Evolutionary conservation across 35 echinoderm and acorn worm genomes (phyloP).

Genomic region (Diadema setosum): DNA sequence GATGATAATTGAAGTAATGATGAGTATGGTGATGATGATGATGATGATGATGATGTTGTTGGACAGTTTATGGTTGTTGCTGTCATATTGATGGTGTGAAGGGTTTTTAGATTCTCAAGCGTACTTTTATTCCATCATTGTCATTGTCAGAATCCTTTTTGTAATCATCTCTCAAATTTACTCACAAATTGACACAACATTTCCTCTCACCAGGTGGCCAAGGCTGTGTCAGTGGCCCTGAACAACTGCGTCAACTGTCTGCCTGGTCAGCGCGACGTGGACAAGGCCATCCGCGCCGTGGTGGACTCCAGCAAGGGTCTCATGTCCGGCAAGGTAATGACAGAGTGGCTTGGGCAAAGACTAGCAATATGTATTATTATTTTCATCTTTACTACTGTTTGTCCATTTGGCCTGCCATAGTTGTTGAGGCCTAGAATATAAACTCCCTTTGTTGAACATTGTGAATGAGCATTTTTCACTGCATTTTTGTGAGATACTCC

Average conservation of each 20-base stretch:
- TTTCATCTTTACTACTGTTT: background rate
- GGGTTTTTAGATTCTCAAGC: no score
- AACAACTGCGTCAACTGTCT: constrained; percentile 95
- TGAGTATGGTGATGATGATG: no score
- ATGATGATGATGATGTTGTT: no score
- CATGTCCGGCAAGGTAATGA: constrained; percentile 81
- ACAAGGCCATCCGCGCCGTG: constrained; percentile 84
- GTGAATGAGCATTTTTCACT: background rate
- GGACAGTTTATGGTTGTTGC: no score
- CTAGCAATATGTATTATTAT: no score
- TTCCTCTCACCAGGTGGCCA: no score
- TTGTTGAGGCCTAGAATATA: background rate
- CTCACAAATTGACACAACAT: no score
- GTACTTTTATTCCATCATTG: no score
- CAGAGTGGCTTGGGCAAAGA: background rate
- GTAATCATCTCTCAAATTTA: no score
- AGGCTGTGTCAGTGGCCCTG: constrained; percentile 93
- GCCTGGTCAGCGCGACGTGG: constrained; percentile 94
- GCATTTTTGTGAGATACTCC: background rate
- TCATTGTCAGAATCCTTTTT: no score
- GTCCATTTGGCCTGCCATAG: background rate
- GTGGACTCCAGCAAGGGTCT: constrained; percentile 89
- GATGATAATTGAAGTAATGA: no score
- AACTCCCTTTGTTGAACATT: background rate
- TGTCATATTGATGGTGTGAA: no score